These are phyloP conservation scores for Cavia aperea DNA, from an alignment of 2,113 vertebrate species.

Conservation along the genomic window DNA sequence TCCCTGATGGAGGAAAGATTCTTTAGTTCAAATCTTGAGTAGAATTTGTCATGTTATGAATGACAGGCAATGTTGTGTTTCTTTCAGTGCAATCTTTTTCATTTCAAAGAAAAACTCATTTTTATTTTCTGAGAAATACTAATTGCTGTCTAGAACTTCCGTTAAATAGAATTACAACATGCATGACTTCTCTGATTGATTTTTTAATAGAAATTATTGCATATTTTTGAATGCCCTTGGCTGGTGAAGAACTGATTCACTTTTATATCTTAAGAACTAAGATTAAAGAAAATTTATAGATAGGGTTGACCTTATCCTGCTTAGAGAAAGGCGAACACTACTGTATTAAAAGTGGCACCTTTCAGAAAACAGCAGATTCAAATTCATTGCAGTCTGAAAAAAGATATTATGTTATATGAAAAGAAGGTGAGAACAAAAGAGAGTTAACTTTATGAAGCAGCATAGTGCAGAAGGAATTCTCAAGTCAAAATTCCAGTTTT, in stretches of 20 bases:
- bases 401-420: neutral
- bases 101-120: neutral
- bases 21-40: neutral
- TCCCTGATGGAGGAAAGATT: neutral
- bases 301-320: neutral
- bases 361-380: slow-evolving; percentile 40
- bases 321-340: neutral
- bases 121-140: neutral
- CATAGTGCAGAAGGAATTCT: neutral
- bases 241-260: slow-evolving; percentile 31
- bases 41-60: neutral
- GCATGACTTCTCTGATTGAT: neutral
- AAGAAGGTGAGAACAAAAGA: slow-evolving; percentile 26
- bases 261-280: slow-evolving; percentile 41
- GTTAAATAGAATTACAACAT: neutral
- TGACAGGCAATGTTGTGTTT: neutral
- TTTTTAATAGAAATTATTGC: slow-evolving; percentile 25
- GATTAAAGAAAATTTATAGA: slow-evolving; percentile 33
- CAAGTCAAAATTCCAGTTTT: neutral
- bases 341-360: slow-evolving; percentile 47
- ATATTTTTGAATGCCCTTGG: slow-evolving; percentile 42
- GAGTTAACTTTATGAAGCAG: slow-evolving; percentile 19
- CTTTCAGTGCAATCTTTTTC: slow-evolving; percentile 5
- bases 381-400: neutral
- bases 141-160: neutral